Evolutionary conservation across 53 echinoderm and acorn worm genomes (phyloP).

Genomic region (Antedon mediterranea): DNA sequence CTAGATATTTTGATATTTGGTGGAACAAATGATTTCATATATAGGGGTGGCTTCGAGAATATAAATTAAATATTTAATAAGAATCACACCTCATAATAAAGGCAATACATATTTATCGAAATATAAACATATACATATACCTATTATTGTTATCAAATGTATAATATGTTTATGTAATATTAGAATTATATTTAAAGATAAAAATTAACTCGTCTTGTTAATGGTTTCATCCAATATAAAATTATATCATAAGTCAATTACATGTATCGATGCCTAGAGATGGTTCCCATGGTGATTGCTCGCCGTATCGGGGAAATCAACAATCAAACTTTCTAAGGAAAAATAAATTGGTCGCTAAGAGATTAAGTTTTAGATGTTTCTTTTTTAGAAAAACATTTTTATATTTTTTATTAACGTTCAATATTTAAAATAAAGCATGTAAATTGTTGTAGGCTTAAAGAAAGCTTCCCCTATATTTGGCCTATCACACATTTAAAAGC

Average conservation of each 20-base stretch:
- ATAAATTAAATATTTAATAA: neutral
- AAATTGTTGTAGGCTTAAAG: too few species aligned
- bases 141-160: too few species aligned
- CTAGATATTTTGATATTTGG: neutral
- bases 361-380: too few species aligned
- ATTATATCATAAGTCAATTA: neutral
- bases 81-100: too few species aligned
- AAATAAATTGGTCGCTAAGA: neutral
- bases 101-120: too few species aligned
- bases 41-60: neutral
- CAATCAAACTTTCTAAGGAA: neutral
- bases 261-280: neutral
- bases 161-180: neutral
- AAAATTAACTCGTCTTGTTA: neutral
- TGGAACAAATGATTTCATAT: neutral
- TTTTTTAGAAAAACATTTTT: too few species aligned
- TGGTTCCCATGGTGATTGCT: neutral
- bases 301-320: neutral
- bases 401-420: too few species aligned
- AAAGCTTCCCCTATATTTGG: too few species aligned
- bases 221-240: neutral
- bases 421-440: too few species aligned
- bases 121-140: too few species aligned
- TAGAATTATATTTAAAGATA: neutral
- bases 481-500: too few species aligned